phyloP scores from a whole-genome alignment of 2,888 invertebrate species.

The Ectropis crepuscularia region DNA sequence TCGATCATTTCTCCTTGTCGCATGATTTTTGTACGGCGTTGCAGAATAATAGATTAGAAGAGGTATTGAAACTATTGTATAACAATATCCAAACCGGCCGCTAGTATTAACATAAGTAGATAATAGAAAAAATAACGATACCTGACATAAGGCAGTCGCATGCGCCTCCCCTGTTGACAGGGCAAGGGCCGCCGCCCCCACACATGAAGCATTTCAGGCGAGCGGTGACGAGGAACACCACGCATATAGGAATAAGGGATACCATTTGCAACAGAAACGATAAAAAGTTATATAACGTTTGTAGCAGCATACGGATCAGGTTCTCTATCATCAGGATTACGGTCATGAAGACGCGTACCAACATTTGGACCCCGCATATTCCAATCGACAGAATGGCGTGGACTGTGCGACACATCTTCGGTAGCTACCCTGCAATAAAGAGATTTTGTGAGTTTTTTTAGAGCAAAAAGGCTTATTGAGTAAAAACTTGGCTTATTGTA shows the following conservation, averaged over 20 bases:
- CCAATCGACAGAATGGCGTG: constrained; percentile 60
- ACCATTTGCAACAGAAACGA: constrained; percentile 70
- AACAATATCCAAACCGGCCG: too few relatives aligned
- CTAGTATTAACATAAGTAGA: not conserved
- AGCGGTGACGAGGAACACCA: constrained; percentile 67
- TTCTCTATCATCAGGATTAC: constrained; percentile 73
- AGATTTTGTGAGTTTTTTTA: too few relatives aligned
- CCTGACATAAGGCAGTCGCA: constrained; percentile 70
- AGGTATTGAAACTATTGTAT: too few relatives aligned
- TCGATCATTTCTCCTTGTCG: too few relatives aligned
- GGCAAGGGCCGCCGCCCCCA: constrained; percentile 69
- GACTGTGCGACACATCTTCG: constrained; percentile 70
- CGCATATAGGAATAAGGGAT: constrained; percentile 71
- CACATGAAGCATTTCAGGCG: constrained; percentile 70
- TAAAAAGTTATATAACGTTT: constrained; percentile 72
- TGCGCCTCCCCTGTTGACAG: constrained; percentile 63
- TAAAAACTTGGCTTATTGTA: too few relatives aligned
- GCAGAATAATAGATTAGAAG: too few relatives aligned
- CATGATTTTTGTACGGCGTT: too few relatives aligned
- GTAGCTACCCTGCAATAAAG: constrained; percentile 46
- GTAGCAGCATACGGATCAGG: constrained; percentile 68
- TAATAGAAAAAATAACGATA: not conserved
- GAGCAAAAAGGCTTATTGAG: too few relatives aligned
- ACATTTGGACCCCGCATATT: constrained; percentile 72
- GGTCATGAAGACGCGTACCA: constrained; percentile 73